Evolutionary conservation across 1,140 invertebrate genomes (phyloP).

Genomic region (Telenomus remus): DNA sequence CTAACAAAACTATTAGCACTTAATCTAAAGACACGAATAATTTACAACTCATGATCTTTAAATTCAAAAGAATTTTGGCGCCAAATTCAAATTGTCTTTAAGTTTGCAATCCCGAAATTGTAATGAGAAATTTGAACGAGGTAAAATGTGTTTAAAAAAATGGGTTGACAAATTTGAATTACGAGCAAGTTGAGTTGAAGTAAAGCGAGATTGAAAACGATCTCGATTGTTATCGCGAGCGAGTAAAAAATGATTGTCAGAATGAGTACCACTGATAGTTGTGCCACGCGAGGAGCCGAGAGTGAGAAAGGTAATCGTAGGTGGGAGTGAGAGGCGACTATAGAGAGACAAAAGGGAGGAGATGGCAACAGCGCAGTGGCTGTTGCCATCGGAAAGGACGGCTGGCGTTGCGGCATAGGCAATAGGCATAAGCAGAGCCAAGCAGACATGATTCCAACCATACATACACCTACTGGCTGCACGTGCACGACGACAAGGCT

Average conservation of each 20-base stretch:
- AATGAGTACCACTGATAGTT: conserved; percentile 48
- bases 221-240: neutral
- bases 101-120: too few species aligned
- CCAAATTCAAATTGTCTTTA: too few species aligned
- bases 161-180: too few species aligned
- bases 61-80: too few species aligned
- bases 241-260: conserved; percentile 21
- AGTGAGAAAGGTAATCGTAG: conserved; percentile 24
- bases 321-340: conserved; percentile 21
- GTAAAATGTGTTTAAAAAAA: too few species aligned
- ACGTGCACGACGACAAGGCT: conserved; percentile 30
- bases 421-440: conserved; percentile 20
- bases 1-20: too few species aligned
- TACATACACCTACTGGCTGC: conserved; percentile 22
- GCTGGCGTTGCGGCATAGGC: conserved; percentile 54
- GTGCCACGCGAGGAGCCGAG: conserved; percentile 50
- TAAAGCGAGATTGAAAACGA: too few species aligned
- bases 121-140: too few species aligned
- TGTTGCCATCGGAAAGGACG: conserved; percentile 53
- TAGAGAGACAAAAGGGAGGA: conserved; percentile 59
- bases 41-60: too few species aligned
- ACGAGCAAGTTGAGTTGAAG: too few species aligned
- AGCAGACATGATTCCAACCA: conserved; percentile 43
- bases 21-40: too few species aligned
- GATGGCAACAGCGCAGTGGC: conserved; percentile 69